phyloP scores from a whole-genome alignment of 1,140 invertebrate species.

The Drosophila watanabei region DNA sequence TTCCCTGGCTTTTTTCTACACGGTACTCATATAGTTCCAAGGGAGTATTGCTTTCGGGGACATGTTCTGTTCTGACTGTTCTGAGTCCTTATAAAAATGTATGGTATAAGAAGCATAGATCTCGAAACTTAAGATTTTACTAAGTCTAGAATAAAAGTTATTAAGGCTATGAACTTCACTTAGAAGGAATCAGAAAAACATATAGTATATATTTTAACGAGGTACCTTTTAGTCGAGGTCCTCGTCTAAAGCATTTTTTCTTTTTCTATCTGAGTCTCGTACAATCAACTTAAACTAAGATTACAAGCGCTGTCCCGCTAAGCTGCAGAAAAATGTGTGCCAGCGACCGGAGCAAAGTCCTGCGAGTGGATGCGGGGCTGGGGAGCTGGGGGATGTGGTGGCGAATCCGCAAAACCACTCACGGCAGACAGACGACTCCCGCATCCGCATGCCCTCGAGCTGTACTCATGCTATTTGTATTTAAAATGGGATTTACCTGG shows the following conservation, averaged over 20 bases:
- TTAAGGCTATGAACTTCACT: not conserved
- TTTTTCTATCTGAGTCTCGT: constrained; percentile 46
- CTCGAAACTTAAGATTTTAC: no score
- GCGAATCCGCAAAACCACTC: constrained; percentile 47
- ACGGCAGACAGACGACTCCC: constrained; percentile 39
- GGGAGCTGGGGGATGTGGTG: not conserved
- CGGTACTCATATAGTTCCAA: not conserved
- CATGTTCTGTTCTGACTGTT: not conserved
- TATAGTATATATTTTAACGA: not conserved
- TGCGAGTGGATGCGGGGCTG: not conserved
- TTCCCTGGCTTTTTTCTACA: constrained; percentile 7
- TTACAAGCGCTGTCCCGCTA: constrained; percentile 74
- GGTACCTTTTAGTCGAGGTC: not conserved
- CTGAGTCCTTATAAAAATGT: no score
- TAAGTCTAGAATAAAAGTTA: no score
- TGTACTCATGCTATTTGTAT: constrained; percentile 76
- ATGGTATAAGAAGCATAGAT: no score
- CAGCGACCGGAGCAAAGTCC: constrained; percentile 42
- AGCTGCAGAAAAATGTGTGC: constrained; percentile 76
- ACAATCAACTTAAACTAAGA: constrained; percentile 84
- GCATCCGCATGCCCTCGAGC: constrained; percentile 19
- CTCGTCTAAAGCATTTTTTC: not conserved
- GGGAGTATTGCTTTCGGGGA: not conserved
- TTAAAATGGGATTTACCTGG: constrained; percentile 82
- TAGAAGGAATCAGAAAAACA: not conserved